These are phyloP conservation scores for Phrynocephalus vlangalii DNA, from an alignment of 2,797 vertebrate species.

Conservation along the genomic window DNA sequence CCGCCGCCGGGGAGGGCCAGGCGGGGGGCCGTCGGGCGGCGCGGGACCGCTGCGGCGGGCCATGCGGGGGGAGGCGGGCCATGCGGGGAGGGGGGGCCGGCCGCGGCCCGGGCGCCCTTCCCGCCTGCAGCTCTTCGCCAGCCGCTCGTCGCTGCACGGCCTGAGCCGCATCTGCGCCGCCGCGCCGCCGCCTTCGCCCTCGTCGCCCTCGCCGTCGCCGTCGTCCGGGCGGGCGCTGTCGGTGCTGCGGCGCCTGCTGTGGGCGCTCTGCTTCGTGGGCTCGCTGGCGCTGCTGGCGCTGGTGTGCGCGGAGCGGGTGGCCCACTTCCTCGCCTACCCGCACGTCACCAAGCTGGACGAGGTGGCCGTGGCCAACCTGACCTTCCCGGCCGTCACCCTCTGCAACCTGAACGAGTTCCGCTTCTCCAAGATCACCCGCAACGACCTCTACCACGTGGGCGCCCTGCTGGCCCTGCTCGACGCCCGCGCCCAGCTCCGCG, in stretches of 20 bases:
- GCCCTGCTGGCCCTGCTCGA: conserved; percentile 88
- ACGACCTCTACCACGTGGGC: conserved; percentile 90
- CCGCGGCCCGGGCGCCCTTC: conserved; percentile 51
- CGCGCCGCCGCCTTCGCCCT: conserved; percentile 37
- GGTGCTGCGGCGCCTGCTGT: conserved; percentile 87
- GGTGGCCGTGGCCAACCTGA: conserved; percentile 86
- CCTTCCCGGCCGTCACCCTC: conserved; percentile 89
- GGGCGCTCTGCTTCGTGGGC: conserved; percentile 86
- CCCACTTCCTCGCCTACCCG: conserved; percentile 87
- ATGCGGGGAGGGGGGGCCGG: too few species aligned
- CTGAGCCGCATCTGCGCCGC: conserved; percentile 90
- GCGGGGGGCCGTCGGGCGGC: too few species aligned
- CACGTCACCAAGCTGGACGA: conserved; percentile 87
- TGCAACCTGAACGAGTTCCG: conserved; percentile 93
- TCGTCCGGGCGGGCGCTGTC: conserved; percentile 79
- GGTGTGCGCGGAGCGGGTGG: conserved; percentile 88
- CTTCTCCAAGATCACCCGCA: conserved; percentile 88
- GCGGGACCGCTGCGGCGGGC: too few species aligned
- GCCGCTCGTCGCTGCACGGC: conserved; percentile 88
- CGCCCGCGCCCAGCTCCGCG: conserved; percentile 86
- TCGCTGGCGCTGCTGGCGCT: conserved; percentile 85
- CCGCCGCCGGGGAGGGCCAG: not conserved
- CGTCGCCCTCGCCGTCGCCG: too few species aligned
- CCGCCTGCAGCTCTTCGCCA: conserved; percentile 89
- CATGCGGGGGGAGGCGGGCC: not conserved